Conservation (phyloP, 2,888 invertebrate species). For the Machimus atricapillus region DNA sequence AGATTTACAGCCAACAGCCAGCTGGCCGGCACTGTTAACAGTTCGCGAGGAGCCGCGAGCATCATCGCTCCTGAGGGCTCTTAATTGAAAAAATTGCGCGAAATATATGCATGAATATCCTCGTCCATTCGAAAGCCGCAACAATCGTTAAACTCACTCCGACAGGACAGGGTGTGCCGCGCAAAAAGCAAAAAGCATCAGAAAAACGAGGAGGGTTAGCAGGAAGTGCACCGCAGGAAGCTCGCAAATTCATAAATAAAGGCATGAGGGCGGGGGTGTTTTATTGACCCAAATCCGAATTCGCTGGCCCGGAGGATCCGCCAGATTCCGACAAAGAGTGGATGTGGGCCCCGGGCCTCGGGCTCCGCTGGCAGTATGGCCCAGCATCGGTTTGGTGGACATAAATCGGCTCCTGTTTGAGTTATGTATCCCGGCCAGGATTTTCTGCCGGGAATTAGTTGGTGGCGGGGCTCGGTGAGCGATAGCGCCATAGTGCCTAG, state of each 20-base stretch:
- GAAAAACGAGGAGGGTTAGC: neutral
- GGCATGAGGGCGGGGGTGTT: conserved; percentile 1
- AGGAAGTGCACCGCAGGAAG: conserved; percentile 30
- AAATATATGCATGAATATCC: neutral
- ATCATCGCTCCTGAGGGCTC: neutral
- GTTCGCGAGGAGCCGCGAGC: neutral
- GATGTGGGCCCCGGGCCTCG: neutral
- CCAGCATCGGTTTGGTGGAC: conserved; percentile 20
- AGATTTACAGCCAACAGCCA: neutral
- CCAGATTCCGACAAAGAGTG: conserved; percentile 5
- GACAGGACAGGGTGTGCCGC: neutral
- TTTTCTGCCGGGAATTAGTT: conserved; percentile 19
- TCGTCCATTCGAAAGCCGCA: conserved; percentile 15
- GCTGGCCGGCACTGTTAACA: neutral
- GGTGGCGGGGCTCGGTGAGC: neutral
- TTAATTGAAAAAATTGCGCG: conserved; percentile 3
- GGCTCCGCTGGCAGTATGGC: neutral
- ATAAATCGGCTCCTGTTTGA: conserved; percentile 29
- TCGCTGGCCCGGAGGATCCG: conserved; percentile 1
- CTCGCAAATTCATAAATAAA: conserved; percentile 33
- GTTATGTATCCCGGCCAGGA: conserved; percentile 7
- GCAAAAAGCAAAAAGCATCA: neutral
- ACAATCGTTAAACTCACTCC: conserved; percentile 22
- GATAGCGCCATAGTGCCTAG: neutral
- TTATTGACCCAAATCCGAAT: conserved; percentile 36